Evolutionary conservation across 2,888 invertebrate genomes (phyloP).

Genomic region (Pasiphila rectangulata): DNA sequence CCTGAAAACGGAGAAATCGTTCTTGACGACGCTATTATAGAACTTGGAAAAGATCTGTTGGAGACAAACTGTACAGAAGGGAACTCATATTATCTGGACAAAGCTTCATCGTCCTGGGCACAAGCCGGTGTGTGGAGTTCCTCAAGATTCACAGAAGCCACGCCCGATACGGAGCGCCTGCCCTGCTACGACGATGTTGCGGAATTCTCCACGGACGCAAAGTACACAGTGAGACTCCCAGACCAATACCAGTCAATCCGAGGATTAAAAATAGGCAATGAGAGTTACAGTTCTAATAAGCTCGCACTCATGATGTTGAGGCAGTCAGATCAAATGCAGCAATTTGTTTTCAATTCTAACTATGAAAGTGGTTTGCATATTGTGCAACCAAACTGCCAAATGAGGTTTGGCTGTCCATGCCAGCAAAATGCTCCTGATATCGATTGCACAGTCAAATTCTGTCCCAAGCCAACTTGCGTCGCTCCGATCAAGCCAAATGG

Average conservation of each 20-base stretch:
- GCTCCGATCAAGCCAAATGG: conserved; percentile 62
- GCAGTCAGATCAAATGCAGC: conserved; percentile 36
- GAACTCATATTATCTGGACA: conserved; percentile 55
- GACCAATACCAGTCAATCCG: conserved; percentile 45
- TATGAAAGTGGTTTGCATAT: conserved; percentile 40
- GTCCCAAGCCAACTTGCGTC: conserved; percentile 53
- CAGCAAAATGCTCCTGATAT: conserved; percentile 48
- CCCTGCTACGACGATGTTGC: conserved; percentile 73
- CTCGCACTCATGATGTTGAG: conserved; percentile 30
- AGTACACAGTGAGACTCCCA: conserved; percentile 54
- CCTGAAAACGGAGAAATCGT: conserved; percentile 63
- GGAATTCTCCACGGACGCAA: conserved; percentile 52
- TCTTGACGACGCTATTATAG: conserved; percentile 51
- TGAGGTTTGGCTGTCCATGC: conserved; percentile 61
- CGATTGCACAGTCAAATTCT: conserved; percentile 58
- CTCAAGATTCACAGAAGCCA: conserved; percentile 63
- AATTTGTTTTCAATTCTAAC: conserved; percentile 46
- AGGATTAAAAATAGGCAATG: conserved; percentile 42
- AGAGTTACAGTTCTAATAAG: conserved; percentile 28
- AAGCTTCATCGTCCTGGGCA: conserved; percentile 54
- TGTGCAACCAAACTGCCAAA: conserved; percentile 35
- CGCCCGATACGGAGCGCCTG: conserved; percentile 71
- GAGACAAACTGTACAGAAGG: conserved; percentile 52
- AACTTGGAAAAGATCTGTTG: conserved; percentile 45
- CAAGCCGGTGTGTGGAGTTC: conserved; percentile 71